Conservation (phyloP, 2,797 vertebrate genomes). For the Pteropus rufus region DNA sequence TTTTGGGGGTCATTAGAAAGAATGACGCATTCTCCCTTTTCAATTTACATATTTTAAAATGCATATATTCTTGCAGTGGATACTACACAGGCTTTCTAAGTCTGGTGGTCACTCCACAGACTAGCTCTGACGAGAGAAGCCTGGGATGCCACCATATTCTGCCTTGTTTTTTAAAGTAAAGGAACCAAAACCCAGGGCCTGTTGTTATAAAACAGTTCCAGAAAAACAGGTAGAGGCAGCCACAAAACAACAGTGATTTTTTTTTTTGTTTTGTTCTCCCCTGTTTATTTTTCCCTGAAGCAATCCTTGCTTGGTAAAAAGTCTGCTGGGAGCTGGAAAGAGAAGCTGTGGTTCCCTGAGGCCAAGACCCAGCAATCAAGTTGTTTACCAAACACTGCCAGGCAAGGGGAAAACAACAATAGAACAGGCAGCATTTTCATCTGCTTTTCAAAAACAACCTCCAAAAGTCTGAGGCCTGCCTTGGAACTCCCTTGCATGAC, state of each 20-base stretch:
- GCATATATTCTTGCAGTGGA: constrained; percentile 67
- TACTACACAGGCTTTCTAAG: constrained; percentile 70
- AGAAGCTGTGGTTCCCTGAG: constrained; percentile 81
- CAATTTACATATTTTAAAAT: constrained; percentile 82
- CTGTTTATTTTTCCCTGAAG: constrained; percentile 80
- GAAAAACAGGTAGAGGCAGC: constrained; percentile 74
- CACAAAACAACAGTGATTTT: constrained; percentile 69
- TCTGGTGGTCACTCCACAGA: constrained; percentile 60
- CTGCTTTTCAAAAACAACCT: constrained; percentile 72
- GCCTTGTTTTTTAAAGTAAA: constrained; percentile 44
- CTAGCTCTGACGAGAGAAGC: constrained; percentile 55
- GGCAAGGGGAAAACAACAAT: constrained; percentile 69
- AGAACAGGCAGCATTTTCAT: constrained; percentile 49
- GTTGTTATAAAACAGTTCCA: constrained; percentile 69
- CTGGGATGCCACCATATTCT: not conserved
- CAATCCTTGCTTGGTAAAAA: constrained; percentile 68
- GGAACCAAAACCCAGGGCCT: constrained; percentile 51
- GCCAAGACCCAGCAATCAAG: constrained; percentile 75
- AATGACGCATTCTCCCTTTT: constrained; percentile 75
- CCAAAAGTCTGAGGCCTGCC: constrained; percentile 43
- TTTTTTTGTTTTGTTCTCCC: constrained; percentile 75
- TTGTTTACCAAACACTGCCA: constrained; percentile 83
- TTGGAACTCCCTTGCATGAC: not conserved
- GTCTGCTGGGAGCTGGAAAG: constrained; percentile 76
- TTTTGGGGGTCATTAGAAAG: constrained; percentile 79